A percentile compares a stretch with the other conserved stretches of the same genome.
Conservation (phyloP, 2,888 invertebrate genomes). For the Carterocephalus palaemon region DNA sequence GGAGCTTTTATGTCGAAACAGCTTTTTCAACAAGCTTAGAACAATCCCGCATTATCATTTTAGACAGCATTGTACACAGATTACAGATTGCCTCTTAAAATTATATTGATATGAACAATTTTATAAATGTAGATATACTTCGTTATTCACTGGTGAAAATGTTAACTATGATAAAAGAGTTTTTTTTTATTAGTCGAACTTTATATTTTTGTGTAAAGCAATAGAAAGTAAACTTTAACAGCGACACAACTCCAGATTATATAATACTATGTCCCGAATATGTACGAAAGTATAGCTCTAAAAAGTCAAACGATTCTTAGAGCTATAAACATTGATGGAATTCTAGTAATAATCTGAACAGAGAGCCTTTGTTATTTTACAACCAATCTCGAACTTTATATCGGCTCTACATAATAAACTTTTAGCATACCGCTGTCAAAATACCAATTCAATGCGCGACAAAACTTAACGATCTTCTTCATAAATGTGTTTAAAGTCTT, state of each 20-base stretch:
- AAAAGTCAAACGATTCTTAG: constrained; percentile 13
- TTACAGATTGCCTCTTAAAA: not conserved
- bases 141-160: too few relatives aligned
- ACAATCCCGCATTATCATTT: constrained; percentile 20
- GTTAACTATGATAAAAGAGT: too few relatives aligned
- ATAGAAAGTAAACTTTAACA: constrained; percentile 1
- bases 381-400: constrained; percentile 28
- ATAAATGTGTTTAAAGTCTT: constrained; percentile 28
- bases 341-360: constrained; percentile 3
- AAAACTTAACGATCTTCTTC: constrained; percentile 25
- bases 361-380: constrained; percentile 32
- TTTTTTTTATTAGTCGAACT: too few relatives aligned
- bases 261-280: too few relatives aligned
- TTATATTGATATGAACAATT: too few relatives aligned
- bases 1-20: constrained; percentile 35
- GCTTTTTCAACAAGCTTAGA: constrained; percentile 21
- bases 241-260: not conserved
- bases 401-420: constrained; percentile 36
- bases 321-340: constrained; percentile 22
- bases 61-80: constrained; percentile 8
- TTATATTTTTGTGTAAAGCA: too few relatives aligned
- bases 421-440: constrained; percentile 59
- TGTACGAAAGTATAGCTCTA: too few relatives aligned
- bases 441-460: constrained; percentile 31
- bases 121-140: too few relatives aligned